Conservation (phyloP, 2,113 vertebrate genomes). For the Aspidoscelis tigris region DNA sequence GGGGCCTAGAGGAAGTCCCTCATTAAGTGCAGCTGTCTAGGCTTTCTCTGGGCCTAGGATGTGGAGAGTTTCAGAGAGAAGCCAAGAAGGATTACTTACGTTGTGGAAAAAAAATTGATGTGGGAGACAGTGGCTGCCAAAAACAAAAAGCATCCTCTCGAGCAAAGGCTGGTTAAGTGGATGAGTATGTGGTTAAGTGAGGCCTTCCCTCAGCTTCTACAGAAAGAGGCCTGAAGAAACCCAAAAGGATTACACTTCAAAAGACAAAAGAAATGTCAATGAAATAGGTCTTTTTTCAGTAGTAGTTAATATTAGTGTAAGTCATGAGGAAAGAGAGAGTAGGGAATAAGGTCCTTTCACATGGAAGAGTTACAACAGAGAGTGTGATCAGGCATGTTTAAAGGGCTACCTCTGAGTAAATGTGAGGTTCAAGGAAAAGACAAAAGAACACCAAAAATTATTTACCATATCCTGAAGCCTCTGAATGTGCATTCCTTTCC, state of each 20-base stretch:
- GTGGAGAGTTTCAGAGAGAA: background rate
- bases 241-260: background rate
- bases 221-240: background rate
- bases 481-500: too few relatives aligned
- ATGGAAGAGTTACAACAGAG: background rate
- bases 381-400: too few relatives aligned
- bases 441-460: too few relatives aligned
- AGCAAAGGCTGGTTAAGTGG: background rate
- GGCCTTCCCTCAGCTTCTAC: background rate
- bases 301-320: background rate
- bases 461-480: too few relatives aligned
- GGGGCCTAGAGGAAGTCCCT: background rate
- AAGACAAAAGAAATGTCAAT: background rate
- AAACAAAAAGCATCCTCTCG: background rate
- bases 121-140: background rate
- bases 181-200: background rate
- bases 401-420: too few relatives aligned
- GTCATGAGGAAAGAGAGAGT: background rate
- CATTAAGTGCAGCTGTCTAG: constrained; percentile 9
- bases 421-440: too few relatives aligned
- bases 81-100: background rate
- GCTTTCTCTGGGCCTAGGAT: background rate
- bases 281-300: background rate
- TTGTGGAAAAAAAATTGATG: constrained; percentile 9
- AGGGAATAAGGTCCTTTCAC: background rate